Conservation (phyloP, 2,888 invertebrate species). For the Romanomermis culicivorax region DNA sequence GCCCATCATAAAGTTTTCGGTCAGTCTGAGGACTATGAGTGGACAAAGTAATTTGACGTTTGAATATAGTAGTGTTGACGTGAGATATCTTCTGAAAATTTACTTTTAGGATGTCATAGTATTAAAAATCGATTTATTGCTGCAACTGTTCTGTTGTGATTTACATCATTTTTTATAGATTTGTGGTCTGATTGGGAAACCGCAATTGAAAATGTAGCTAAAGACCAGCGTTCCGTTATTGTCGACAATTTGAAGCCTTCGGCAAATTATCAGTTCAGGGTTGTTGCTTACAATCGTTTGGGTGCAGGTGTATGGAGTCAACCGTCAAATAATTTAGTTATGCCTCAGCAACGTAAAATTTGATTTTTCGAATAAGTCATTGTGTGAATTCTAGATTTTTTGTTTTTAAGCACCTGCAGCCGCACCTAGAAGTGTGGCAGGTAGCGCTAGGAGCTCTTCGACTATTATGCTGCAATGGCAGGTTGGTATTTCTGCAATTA, state of each 20-base stretch:
- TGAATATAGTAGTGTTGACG: not conserved
- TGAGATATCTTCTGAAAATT: too few species aligned
- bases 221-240: conserved; percentile 49
- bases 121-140: too few species aligned
- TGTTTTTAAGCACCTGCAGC: conserved; percentile 62
- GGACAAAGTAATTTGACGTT: conserved; percentile 46
- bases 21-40: conserved; percentile 70
- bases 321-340: conserved; percentile 57
- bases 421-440: conserved; percentile 78
- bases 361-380: not conserved
- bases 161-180: conserved; percentile 15
- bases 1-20: conserved; percentile 68
- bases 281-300: conserved; percentile 84
- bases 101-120: too few species aligned
- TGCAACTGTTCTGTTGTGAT: too few species aligned
- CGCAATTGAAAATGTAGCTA: conserved; percentile 9
- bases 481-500: too few species aligned
- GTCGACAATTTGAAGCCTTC: conserved; percentile 73
- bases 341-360: conserved; percentile 51
- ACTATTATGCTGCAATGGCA: conserved; percentile 92
- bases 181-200: conserved; percentile 24
- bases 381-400: not conserved
- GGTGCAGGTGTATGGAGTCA: conserved; percentile 79
- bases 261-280: conserved; percentile 79
- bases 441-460: conserved; percentile 73